Conservation (phyloP, 2,888 invertebrate genomes). For the Biston stratarius region DNA sequence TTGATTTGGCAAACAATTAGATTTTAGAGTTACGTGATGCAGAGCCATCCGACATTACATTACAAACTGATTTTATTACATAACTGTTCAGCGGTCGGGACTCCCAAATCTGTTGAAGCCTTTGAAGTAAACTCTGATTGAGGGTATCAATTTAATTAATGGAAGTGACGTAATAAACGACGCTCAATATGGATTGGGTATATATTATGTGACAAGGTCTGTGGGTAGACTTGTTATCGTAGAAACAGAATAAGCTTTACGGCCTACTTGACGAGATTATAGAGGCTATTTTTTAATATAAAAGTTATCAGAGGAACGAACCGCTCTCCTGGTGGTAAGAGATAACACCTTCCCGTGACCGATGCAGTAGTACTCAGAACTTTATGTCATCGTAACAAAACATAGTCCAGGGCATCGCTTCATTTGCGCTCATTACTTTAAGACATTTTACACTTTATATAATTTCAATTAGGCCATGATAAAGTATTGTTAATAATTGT, state of each 20-base stretch:
- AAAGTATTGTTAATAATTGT: no score
- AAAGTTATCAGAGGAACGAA: no score
- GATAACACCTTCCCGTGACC: no score
- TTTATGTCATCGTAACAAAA: no score
- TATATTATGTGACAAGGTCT: not conserved
- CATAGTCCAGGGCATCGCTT: no score
- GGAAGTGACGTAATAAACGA: constrained; percentile 34
- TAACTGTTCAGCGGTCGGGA: constrained; percentile 35
- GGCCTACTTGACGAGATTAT: not conserved
- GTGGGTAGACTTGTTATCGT: constrained; percentile 1
- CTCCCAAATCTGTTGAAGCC: constrained; percentile 36
- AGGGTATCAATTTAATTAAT: constrained; percentile 30
- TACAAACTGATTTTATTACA: constrained; percentile 11
- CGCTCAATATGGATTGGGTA: constrained; percentile 21
- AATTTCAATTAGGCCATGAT: no score
- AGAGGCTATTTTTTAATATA: not conserved
- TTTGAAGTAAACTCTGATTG: constrained; percentile 30
- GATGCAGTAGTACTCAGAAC: no score
- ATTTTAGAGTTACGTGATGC: not conserved
- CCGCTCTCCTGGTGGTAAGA: no score
- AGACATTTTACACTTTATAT: no score
- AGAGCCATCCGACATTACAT: not conserved
- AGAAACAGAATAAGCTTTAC: no score
- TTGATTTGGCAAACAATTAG: no score
- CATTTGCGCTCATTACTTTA: no score